Conservation (phyloP, 1,140 invertebrate species). For the Alviniconcha marisindica region DNA sequence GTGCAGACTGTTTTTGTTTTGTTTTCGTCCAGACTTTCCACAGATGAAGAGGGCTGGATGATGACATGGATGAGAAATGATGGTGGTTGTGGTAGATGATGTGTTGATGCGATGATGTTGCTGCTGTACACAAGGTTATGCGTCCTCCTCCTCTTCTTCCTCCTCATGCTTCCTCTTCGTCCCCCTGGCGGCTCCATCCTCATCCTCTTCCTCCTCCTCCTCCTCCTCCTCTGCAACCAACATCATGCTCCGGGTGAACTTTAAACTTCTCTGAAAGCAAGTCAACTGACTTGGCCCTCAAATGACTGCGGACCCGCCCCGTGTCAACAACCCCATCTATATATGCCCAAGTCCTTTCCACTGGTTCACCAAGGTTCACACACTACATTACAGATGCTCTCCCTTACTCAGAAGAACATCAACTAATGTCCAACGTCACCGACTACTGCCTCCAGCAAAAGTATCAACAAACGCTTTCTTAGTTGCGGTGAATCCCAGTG, state of each 20-base stretch:
- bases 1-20: neutral
- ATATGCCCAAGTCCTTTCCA: neutral
- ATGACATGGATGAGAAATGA: neutral
- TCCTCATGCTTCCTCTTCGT: slow-evolving; percentile 49
- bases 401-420: neutral
- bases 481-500: too few species aligned
- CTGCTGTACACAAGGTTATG: slow-evolving; percentile 34
- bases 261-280: too few species aligned
- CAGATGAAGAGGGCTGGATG: neutral
- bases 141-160: slow-evolving; percentile 44
- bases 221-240: slow-evolving; percentile 34
- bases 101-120: neutral
- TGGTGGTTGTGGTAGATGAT: neutral
- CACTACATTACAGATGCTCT: neutral
- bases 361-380: neutral
- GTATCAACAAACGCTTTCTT: too few species aligned
- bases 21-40: too few species aligned
- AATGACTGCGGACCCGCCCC: too few species aligned
- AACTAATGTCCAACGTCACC: too few species aligned
- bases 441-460: too few species aligned
- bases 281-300: too few species aligned
- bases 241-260: too few species aligned
- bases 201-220: slow-evolving; percentile 26
- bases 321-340: neutral
- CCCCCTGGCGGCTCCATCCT: slow-evolving; percentile 42